These are phyloP conservation scores for Brenthis daphne DNA, from an alignment of 2,888 invertebrate genomes.

Conservation along the genomic window DNA sequence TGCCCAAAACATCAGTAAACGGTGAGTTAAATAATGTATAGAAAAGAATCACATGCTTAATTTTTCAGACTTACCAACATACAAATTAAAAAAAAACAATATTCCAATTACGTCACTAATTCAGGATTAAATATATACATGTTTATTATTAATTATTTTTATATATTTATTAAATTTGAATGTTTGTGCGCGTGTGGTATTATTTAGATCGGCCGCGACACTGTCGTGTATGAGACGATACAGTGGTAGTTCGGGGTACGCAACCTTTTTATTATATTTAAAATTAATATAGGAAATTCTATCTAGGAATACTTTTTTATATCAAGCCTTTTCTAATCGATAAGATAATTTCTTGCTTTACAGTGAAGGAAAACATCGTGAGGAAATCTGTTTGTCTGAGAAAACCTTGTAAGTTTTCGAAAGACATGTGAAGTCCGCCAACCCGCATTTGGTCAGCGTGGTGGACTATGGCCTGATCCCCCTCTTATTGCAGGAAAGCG, in stretches of 20 bases:
- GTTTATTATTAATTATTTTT: slow-evolving; percentile 44
- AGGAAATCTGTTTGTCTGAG: no score
- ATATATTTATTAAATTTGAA: slow-evolving; percentile 38
- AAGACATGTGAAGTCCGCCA: no score
- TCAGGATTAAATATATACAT: slow-evolving; percentile 8
- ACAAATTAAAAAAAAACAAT: neutral
- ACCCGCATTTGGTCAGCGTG: no score
- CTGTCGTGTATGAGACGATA: slow-evolving; percentile 25
- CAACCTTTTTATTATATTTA: slow-evolving; percentile 28
- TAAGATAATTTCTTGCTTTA: no score
- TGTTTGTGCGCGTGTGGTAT: slow-evolving; percentile 27
- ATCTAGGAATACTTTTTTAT: no score
- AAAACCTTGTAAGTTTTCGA: no score
- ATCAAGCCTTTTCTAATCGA: no score
- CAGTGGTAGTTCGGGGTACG: slow-evolving; percentile 8
- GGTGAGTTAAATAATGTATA: no score
- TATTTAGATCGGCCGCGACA: slow-evolving; percentile 17
- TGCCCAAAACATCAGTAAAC: neutral
- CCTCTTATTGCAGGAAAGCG: no score
- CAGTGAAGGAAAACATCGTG: no score
- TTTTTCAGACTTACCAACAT: slow-evolving; percentile 3
- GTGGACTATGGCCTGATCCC: no score
- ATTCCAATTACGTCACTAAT: neutral
- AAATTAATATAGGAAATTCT: no score
- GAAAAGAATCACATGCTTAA: neutral